Conservation (phyloP, 1,140 invertebrate genomes). For the Drosophila trapezifrons region DNA sequence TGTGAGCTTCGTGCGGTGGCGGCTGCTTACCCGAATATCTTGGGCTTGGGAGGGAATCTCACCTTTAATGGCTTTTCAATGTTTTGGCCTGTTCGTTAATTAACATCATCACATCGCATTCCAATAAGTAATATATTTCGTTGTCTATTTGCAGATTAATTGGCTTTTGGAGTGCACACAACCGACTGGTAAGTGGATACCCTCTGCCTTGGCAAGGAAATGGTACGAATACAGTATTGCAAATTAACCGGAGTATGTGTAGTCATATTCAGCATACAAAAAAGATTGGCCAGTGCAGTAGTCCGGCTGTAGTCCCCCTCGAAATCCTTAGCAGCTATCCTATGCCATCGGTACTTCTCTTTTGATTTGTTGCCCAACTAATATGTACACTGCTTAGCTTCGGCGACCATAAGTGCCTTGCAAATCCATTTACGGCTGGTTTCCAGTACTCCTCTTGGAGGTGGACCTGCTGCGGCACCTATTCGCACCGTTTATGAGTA, state of each 20-base stretch:
- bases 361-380: neutral
- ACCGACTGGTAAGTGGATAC: conserved; percentile 46
- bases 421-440: conserved; percentile 9
- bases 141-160: conserved; percentile 54
- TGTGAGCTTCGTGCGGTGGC: neutral
- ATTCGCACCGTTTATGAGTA: conserved; percentile 48
- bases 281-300: neutral
- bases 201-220: neutral
- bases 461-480: conserved; percentile 23
- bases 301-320: neutral
- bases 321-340: neutral
- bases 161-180: conserved; percentile 37
- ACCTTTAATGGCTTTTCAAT: conserved; percentile 57
- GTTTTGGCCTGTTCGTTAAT: conserved; percentile 43
- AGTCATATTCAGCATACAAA: too few species aligned
- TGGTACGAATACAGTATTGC: too few species aligned
- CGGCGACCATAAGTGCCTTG: neutral
- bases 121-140: conserved; percentile 1
- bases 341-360: conserved; percentile 1
- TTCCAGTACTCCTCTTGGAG: conserved; percentile 15
- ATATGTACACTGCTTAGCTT: conserved; percentile 2
- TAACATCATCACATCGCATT: neutral
- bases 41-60: conserved; percentile 10
- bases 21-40: conserved; percentile 5
- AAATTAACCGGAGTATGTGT: too few species aligned